Evolutionary conservation across 2,888 invertebrate genomes (phyloP).

Genomic region (Orchestes rusci): DNA sequence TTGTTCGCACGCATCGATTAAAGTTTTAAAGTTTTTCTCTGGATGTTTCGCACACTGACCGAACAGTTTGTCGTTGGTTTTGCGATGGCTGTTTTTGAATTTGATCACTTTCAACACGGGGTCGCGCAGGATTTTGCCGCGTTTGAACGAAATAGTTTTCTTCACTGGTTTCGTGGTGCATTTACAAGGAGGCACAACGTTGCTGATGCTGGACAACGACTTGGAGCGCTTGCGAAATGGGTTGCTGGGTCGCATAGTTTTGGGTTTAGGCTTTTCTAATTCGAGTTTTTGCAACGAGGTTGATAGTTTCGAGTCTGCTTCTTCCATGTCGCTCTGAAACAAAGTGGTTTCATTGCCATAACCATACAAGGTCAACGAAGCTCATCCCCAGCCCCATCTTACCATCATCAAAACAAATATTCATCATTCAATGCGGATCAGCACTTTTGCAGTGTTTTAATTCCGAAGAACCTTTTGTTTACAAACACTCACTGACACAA

Average conservation of each 20-base stretch:
- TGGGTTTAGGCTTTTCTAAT: slow-evolving; percentile 32
- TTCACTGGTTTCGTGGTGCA: slow-evolving; percentile 35
- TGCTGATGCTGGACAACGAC: slow-evolving; percentile 40
- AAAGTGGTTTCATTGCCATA: neutral
- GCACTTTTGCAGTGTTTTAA: neutral
- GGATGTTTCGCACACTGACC: slow-evolving; percentile 34
- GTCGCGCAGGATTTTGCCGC: slow-evolving; percentile 48
- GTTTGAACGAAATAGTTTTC: slow-evolving; percentile 37
- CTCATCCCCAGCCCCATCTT: neutral
- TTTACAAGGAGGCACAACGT: slow-evolving; percentile 29
- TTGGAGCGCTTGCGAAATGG: slow-evolving; percentile 41
- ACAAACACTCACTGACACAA: neutral
- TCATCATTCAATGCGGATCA: neutral
- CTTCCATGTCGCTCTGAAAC: slow-evolving; percentile 38
- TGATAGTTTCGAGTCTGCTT: slow-evolving; percentile 40
- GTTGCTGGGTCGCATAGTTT: slow-evolving; percentile 28
- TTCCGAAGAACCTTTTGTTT: neutral
- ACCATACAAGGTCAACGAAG: slow-evolving; percentile 13
- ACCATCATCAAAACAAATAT: neutral
- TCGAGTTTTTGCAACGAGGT: slow-evolving; percentile 40
- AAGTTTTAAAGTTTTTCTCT: slow-evolving; percentile 41
- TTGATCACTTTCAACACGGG: slow-evolving; percentile 50
- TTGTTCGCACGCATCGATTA: slow-evolving; percentile 42
- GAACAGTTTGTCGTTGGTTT: slow-evolving; percentile 31
- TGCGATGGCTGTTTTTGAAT: slow-evolving; percentile 28